These are phyloP conservation scores for Tubulanus polymorphus DNA, from an alignment of 2,888 invertebrate genomes.

Conservation along the genomic window DNA sequence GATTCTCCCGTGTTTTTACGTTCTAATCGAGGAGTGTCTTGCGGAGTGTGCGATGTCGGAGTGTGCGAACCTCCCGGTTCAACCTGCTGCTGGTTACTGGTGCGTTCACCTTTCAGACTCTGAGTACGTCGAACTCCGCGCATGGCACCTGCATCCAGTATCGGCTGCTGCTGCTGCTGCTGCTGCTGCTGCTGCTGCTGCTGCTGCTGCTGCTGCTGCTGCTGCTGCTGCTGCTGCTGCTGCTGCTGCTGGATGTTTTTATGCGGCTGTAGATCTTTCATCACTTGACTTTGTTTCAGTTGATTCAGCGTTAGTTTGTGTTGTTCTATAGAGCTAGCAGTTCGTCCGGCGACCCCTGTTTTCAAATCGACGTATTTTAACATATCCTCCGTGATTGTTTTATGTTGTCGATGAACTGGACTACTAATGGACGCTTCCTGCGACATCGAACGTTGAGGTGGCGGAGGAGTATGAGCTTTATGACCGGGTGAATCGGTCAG, in stretches of 20 bases:
- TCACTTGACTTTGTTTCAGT: not conserved
- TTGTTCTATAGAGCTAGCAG: not conserved
- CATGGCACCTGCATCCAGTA: too few species aligned
- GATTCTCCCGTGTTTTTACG: not conserved
- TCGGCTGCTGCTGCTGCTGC: not conserved
- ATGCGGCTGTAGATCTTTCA: not conserved
- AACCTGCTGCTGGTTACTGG: not conserved
- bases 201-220: not conserved
- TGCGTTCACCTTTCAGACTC: not conserved
- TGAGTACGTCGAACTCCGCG: conserved; percentile 1
- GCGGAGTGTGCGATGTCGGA: not conserved
- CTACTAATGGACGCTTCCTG: not conserved
- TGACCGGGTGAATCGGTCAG: too few species aligned
- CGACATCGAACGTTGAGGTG: not conserved
- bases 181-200: not conserved
- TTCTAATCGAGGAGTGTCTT: not conserved
- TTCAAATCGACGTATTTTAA: not conserved
- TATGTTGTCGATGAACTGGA: not conserved
- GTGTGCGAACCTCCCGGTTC: too few species aligned
- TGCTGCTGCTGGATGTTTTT: too few species aligned
- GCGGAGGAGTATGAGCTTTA: too few species aligned
- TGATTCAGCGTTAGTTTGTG: not conserved
- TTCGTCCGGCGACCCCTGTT: not conserved
- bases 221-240: not conserved
- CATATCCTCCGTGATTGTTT: conserved; percentile 1